Evolutionary conservation across 2,888 invertebrate genomes (phyloP), one percentile per base, ranked within the genome.

Genomic region (Leptopilina myrica): DNA sequence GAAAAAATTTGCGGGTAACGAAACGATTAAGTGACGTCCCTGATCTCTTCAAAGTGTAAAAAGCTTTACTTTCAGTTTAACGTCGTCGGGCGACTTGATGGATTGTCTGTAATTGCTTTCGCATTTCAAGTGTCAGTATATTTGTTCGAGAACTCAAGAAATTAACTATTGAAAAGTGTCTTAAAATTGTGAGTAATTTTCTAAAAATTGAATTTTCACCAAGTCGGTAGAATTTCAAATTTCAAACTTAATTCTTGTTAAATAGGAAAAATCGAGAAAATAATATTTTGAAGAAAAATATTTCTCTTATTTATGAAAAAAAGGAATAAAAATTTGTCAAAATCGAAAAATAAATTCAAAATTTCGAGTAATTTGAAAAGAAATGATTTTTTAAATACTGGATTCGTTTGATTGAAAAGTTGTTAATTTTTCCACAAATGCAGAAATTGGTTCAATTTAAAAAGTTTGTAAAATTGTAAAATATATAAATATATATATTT

Each of bases 21-120:
- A 56, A 73, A 26, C 26, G 56, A 59, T 59, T 15, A 56, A 46
- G 40, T 73, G 53, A n/a, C 73, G 56, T 53, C 73, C 73, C 73
- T 73, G 73, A 53, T 73, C 73, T 73, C 56, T 33, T 73, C 56
- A 53, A 56, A 62, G 62, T 62, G 62, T 33, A 56, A 73, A 43
- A 73, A 56, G 56, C 33, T 73, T 73, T 12, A n/a, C 73, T 73
- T 73, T 73, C 73, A 73, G 73, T 73, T 56, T 33, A 33, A 56
- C 73, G 73, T 26, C 73, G 73, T 26, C 73, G 73, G 73, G 26
- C 56, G 56, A 33, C 33, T 56, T 9, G 69, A 14, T 26, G 20
- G 53, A 73, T 33, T 40, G 53, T 40, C 33, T 56, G 40, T 73
- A 33, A 69, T 53, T 26, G 53, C 69, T 49, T 53, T 49, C 12